These are phyloP conservation scores for Saturnia japonica DNA, from an alignment of 2,888 invertebrate genomes.

Conservation along the genomic window DNA sequence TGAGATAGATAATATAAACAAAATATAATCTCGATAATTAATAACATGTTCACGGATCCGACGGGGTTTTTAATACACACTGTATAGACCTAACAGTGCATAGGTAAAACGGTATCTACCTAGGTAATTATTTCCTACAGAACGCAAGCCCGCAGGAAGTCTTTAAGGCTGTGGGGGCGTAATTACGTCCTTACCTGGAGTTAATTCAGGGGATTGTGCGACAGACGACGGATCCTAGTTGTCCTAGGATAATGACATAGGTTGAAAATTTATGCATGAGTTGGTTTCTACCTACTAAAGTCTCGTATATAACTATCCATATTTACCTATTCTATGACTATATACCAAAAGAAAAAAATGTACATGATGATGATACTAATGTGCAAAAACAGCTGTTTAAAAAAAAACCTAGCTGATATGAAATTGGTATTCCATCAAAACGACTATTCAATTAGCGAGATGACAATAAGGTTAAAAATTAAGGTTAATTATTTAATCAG, in stretches of 20 bases:
- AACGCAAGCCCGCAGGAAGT: conserved; percentile 39
- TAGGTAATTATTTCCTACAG: conserved; percentile 45
- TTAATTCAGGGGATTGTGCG: conserved; percentile 46
- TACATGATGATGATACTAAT: too few species aligned
- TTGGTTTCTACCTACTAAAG: background rate
- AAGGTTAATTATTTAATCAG: too few species aligned
- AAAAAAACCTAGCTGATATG: background rate
- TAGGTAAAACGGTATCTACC: background rate
- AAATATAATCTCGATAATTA: too few species aligned
- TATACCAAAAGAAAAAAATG: background rate
- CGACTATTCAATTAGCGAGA: too few species aligned
- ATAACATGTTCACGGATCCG: too few species aligned
- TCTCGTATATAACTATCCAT: background rate
- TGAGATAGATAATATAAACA: too few species aligned
- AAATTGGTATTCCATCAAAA: too few species aligned
- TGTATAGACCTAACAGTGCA: background rate
- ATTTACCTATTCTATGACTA: background rate
- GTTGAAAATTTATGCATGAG: conserved; percentile 6
- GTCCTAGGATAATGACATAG: conserved; percentile 18
- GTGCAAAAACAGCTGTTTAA: background rate
- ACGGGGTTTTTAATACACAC: too few species aligned
- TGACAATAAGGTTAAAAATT: too few species aligned
- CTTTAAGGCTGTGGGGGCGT: conserved; percentile 34
- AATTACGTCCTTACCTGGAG: conserved; percentile 44
- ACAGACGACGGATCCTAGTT: conserved; percentile 28